Base-by-base conservation (phyloP, 2,797 vertebrate species). In the Sebastes flavidus region DNA sequence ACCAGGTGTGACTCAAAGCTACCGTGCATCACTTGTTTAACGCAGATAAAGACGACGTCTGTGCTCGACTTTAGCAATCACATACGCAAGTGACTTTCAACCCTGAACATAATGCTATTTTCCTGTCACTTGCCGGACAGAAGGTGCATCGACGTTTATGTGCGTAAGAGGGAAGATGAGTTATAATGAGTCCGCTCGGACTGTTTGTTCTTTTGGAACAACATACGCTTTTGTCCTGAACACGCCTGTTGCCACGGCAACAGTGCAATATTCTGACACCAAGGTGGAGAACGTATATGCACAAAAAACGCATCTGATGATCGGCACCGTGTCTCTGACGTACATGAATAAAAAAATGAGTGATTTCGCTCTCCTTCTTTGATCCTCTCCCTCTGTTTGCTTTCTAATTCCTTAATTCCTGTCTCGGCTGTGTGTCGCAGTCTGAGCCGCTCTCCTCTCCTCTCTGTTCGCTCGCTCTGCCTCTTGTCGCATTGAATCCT, bases 401-500 rank as follows among this genome's bases (percentile, higher is more conserved):
- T 42, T 75, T 75, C 75, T 85, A 81, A 72, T 80, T 86, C 88
- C 77, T 91, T 86, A 81, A 86, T 78, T 83, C 81, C 81, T 60
- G 82, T 75, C 84, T 78, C 32, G 29, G 79, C 74, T 89, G 1
- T 7, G 65, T 72, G 83, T 87, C 78, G 82, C 84, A 87, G 78
- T 65, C 71, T 77, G 87, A 85, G 79, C 77, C 8, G 54, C 77
- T 77, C 68, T 69, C 16, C 72, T 72, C 83, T 42, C 58, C 32
- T 60, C 78, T 83, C 83, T 29, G 77, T 65, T 68, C 16, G 72
- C 79, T 89, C 65, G 13, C 76, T 78, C 71, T 63, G 62, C 24
- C 79, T 84, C 76, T 52, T 88, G 88, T 91, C 87, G 85, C 87
- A 89, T 63, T 79, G 89, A 91, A 86, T 89, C 73, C 86, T 90